Evolutionary conservation across 2,888 invertebrate genomes (phyloP), one percentile per base, ranked within the genome.

Genomic region (Cenopis cana): DNA sequence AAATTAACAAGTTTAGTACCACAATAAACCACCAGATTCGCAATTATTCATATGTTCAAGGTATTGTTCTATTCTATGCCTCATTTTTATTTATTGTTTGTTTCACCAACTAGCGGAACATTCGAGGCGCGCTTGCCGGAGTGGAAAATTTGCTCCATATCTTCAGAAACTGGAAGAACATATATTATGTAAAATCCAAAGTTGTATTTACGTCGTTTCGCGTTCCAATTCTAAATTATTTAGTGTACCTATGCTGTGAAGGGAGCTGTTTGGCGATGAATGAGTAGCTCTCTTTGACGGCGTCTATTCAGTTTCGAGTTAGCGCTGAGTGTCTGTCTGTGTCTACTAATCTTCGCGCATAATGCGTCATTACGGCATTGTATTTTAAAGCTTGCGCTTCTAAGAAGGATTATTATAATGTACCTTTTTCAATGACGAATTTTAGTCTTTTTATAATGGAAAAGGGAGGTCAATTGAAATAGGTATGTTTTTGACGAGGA

Each of bases 141-240:
- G 24, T 60, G 55, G 61, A 71, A 71, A 71, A 61, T 71, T 71
- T 61, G 55, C 67, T 24, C 33, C 55, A 10, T 55, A 66, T 41
- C 56, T 46, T 46, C 20, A 52, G 18, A 29, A 10, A 52, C 36
- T 50, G 38, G 18, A 54, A 33, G 41, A 18, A 52, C 41, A 17
- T 41, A 50, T 41, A 33, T n/a, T 61, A 56, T 50, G 38, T 49
- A 57, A 57, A 64, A 64, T 52, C 24, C 14, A 33, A 14, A 60
- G 41, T 52, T 38, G 33, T 38, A 18, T 20, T 41, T 60, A 41
- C 18, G 55, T 55, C 33, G 0, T 61, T 61, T 56, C 49, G 18
- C 18, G 55, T 5, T 17, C n/a, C 6, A 20, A n/a, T 54, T 54
- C 17, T 14, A 69, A 69, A 36, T n/a, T 55, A 69, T 62, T 62